phyloP scores from a whole-genome alignment of 2,888 invertebrate genomes.

The Ypsolopha scabrella region DNA sequence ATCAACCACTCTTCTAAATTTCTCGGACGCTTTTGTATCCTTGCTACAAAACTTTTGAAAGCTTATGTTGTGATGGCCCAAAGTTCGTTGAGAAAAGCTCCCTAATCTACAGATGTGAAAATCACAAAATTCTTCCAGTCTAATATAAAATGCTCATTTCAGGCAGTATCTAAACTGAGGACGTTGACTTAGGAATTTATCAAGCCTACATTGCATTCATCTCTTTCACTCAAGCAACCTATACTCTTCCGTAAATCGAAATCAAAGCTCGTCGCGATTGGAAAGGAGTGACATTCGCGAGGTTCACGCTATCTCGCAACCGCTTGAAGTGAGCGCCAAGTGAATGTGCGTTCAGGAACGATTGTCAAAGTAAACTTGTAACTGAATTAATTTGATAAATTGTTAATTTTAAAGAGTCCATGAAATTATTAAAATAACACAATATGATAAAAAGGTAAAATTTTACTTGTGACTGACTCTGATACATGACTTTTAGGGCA shows the following conservation, averaged over 20 bases:
- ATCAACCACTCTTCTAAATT: no score
- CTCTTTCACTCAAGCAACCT: constrained; percentile 13
- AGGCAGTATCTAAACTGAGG: constrained; percentile 55
- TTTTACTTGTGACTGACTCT: no score
- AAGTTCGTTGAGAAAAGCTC: no score
- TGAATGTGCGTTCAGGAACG: constrained; percentile 33
- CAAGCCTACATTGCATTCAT: constrained; percentile 37
- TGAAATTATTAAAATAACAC: no score
- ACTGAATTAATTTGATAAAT: no score
- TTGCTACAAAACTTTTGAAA: no score
- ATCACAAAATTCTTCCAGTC: background rate
- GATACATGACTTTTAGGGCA: no score
- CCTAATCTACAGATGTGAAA: background rate
- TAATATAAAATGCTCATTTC: constrained; percentile 22
- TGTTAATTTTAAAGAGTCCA: no score
- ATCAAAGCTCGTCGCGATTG: constrained; percentile 67
- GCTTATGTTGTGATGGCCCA: background rate
- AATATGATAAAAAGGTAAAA: no score
- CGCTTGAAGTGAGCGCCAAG: constrained; percentile 39
- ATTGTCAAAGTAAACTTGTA: background rate
- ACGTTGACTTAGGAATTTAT: constrained; percentile 59
- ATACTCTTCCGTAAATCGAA: constrained; percentile 68
- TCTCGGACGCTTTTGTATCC: no score
- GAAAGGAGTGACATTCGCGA: constrained; percentile 46
- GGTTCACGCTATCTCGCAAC: constrained; percentile 10